Evolutionary conservation across 2,113 vertebrate species (phyloP).

Genomic region (Amphiprion percula): DNA sequence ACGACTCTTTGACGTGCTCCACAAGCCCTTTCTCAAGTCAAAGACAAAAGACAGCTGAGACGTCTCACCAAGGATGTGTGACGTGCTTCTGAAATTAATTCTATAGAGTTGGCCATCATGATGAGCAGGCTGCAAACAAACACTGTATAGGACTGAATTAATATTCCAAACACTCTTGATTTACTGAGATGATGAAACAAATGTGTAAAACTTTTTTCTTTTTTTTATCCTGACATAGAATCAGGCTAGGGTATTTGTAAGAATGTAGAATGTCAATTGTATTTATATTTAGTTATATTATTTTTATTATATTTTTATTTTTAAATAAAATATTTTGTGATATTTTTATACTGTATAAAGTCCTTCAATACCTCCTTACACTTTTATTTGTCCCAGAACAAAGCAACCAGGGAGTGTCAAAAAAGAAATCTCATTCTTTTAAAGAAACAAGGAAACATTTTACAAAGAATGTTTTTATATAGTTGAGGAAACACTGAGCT

Average conservation of each 20-base stretch:
- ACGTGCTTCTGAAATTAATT: constrained; percentile 11
- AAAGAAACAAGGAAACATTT: neutral
- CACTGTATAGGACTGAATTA: constrained; percentile 6
- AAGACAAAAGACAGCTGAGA: constrained; percentile 73
- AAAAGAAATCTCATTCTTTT: too few species aligned
- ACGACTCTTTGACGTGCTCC: constrained; percentile 78
- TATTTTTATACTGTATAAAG: constrained; percentile 1
- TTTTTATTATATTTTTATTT: neutral
- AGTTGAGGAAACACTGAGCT: too few species aligned
- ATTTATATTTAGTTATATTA: too few species aligned
- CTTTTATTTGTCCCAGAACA: too few species aligned
- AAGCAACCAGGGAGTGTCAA: too few species aligned
- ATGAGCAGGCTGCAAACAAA: neutral
- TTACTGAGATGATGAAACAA: neutral
- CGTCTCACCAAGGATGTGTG: neutral
- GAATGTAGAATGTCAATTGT: neutral
- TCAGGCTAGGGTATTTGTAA: neutral
- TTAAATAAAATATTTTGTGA: constrained; percentile 18
- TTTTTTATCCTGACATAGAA: neutral
- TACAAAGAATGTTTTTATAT: too few species aligned
- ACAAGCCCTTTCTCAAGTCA: constrained; percentile 82
- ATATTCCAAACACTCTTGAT: neutral
- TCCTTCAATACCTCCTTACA: too few species aligned
- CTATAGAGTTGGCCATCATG: neutral
- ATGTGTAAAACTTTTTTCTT: neutral